These are phyloP conservation scores for Laticauda laticaudata DNA, from an alignment of 2,113 vertebrate species.

Conservation along the genomic window DNA sequence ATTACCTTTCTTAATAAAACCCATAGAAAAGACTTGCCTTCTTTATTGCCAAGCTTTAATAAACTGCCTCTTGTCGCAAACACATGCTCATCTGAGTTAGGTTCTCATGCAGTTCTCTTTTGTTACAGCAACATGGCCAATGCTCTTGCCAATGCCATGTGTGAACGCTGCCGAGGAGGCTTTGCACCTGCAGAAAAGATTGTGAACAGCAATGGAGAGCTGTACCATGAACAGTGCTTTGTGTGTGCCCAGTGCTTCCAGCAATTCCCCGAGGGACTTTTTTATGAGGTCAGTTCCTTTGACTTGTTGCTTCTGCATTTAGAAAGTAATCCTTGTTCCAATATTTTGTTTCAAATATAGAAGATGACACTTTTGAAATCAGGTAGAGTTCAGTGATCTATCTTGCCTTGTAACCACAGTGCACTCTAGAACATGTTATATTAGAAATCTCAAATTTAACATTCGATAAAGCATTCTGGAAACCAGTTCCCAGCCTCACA, in stretches of 20 bases:
- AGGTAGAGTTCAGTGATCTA: not conserved
- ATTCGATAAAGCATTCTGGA: not conserved
- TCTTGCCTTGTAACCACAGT: not conserved
- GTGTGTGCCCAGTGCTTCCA: slow-evolving; percentile 98
- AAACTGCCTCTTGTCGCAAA: not conserved
- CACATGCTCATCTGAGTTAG: too few relatives aligned
- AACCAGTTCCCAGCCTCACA: not conserved
- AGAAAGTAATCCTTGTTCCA: not conserved
- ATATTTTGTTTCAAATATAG: not conserved
- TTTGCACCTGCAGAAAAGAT: slow-evolving; percentile 95
- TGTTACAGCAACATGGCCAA: slow-evolving; percentile 94
- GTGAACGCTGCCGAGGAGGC: slow-evolving; percentile 89
- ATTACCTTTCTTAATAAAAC: not conserved
- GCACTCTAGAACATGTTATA: not conserved
- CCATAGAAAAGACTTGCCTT: not conserved
- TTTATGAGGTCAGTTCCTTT: slow-evolving; percentile 85
- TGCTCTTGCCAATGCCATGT: slow-evolving; percentile 91
- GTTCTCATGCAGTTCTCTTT: not conserved
- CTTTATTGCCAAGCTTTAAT: rapidly evolving
- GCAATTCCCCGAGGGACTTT: slow-evolving; percentile 94
- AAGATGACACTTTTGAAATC: not conserved
- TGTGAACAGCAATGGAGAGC: slow-evolving; percentile 94
- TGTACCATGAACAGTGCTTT: slow-evolving; percentile 96
- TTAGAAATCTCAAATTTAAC: not conserved
- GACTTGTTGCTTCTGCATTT: not conserved